Conservation (phyloP, 1,140 invertebrate species). For the Thaumetopoea pityocampa region DNA sequence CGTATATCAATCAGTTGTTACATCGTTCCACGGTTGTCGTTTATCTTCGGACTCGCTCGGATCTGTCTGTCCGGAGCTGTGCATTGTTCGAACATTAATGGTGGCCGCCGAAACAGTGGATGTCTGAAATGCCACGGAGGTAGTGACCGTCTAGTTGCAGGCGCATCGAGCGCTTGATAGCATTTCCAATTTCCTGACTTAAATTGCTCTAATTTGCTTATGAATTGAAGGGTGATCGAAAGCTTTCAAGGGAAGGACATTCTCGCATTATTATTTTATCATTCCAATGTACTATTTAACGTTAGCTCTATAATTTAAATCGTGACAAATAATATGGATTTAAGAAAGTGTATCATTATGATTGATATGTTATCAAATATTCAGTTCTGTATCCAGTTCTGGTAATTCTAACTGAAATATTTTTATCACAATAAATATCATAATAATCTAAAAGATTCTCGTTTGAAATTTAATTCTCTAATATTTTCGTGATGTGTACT, state of each 20-base stretch:
- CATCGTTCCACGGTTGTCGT: conserved; percentile 69
- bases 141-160: conserved; percentile 48
- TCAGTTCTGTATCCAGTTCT: too few species aligned
- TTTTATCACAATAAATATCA: too few species aligned
- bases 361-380: too few species aligned
- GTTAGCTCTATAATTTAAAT: too few species aligned
- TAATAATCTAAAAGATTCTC: too few species aligned
- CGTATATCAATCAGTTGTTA: conserved; percentile 75
- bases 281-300: too few species aligned
- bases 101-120: conserved; percentile 63
- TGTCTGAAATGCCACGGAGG: conserved; percentile 64
- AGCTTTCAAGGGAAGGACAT: conserved; percentile 51
- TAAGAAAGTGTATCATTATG: too few species aligned
- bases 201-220: conserved; percentile 75
- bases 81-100: conserved; percentile 72
- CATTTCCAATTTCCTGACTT: conserved; percentile 74
- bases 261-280: too few species aligned
- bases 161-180: conserved; percentile 60
- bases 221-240: conserved; percentile 66
- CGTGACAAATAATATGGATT: too few species aligned
- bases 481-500: too few species aligned
- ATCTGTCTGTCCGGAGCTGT: conserved; percentile 70
- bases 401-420: too few species aligned
- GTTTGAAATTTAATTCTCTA: too few species aligned
- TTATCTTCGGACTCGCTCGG: conserved; percentile 66